Percentiles rank a stretch among this genome's conserved stretches.
Evolutionary conservation across 2,797 vertebrate species (phyloP).

Genomic region (Anguilla pacifica): DNA sequence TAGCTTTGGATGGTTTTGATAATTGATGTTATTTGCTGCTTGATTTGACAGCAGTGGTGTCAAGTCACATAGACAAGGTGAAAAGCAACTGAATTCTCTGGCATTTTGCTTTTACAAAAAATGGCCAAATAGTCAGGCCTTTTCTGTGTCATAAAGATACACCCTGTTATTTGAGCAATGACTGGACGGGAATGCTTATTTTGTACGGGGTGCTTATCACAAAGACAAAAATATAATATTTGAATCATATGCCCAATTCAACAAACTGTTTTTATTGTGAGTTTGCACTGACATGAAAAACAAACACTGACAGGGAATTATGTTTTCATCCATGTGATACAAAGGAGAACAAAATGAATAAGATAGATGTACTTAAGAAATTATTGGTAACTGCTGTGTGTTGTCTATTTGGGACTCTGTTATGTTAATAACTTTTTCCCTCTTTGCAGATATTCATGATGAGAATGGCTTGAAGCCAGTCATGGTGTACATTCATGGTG

Average conservation of each 20-base stretch:
- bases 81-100: background rate
- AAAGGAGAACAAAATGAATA: background rate
- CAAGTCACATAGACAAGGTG: background rate
- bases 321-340: background rate
- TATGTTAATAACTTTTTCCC: background rate
- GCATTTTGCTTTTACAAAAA: background rate
- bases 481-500: slow-evolving; percentile 96
- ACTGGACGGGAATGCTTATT: background rate
- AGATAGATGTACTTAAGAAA: background rate
- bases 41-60: background rate
- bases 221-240: background rate
- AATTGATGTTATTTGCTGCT: background rate
- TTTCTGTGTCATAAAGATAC: background rate
- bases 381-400: background rate
- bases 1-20: background rate
- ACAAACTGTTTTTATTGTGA: background rate
- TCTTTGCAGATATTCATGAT: slow-evolving; percentile 85
- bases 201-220: background rate
- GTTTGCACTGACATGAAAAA: background rate
- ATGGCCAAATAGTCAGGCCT: background rate
- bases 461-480: slow-evolving; percentile 89
- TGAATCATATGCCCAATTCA: background rate
- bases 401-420: background rate
- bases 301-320: background rate
- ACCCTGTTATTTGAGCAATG: background rate